Conservation (phyloP, 2,113 vertebrate genomes). For the Dromaius novaehollandiae region DNA sequence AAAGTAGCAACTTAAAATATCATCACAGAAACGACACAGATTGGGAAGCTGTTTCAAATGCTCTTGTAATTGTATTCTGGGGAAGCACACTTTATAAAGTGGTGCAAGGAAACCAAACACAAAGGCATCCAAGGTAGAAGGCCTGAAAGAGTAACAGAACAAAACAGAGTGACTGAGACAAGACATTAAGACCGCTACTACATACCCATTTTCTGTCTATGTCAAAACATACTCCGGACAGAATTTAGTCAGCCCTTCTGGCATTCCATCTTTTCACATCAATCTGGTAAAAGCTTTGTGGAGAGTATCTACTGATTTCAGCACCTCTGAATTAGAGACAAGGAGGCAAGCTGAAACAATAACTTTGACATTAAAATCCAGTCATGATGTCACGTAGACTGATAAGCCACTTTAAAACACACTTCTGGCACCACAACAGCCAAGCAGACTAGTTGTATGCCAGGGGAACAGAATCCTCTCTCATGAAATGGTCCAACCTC, state of each 20-base stretch:
- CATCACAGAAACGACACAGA: conserved; percentile 90
- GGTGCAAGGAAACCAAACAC: conserved; percentile 95
- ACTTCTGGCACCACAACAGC: not conserved
- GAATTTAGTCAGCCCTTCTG: not conserved
- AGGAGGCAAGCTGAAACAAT: not conserved
- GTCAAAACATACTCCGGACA: not conserved
- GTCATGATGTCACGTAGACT: not conserved
- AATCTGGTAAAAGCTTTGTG: not conserved
- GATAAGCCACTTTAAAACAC: not conserved
- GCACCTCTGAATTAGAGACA: not conserved
- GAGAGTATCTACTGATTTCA: not conserved
- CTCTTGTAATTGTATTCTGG: conserved; percentile 89
- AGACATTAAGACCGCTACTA: not conserved
- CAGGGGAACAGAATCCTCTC: not conserved
- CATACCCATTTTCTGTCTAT: fast-evolving
- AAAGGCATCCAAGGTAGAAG: conserved; percentile 94
- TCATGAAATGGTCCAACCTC: not conserved
- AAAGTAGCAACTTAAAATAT: conserved; percentile 89
- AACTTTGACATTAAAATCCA: not conserved
- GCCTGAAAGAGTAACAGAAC: conserved; percentile 74
- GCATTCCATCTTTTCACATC: not conserved
- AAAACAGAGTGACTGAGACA: not conserved
- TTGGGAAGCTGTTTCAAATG: conserved; percentile 93
- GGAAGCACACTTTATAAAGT: conserved; percentile 89
- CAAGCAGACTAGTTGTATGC: not conserved